Evolutionary conservation across 1,140 invertebrate species (phyloP), one percentile per base, ranked within the genome.

Genomic region (Papilio machaon): DNA sequence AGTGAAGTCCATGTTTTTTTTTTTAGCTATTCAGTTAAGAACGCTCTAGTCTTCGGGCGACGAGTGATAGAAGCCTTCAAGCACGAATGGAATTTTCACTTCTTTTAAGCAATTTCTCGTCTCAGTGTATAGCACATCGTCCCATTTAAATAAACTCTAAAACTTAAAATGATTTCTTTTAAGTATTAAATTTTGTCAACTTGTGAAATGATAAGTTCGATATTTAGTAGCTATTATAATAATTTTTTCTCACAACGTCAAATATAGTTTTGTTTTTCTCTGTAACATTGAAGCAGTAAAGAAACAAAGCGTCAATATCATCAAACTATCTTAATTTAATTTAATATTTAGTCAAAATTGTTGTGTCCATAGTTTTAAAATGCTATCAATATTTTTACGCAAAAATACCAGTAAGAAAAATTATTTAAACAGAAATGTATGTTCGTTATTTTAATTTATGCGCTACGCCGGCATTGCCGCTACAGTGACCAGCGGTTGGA

Each of bases 401-500:
- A 35, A 70, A 67, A 70, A 35, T 70, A 35, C 1, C 30, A 70
- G 60, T 9, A 70, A 70, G 64, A 5, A 35, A 35, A 70, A 70
- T 70, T 70, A 70, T 70, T 70, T 30, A 70, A 70, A 35, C 30
- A 35, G 30, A 35, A 70, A 35, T 43, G 38, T 43, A 43, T 64
- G 19, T 30, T 35, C 64, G 30, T 70, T 70, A 70, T 35, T 70
- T 35, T 70, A 70, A 70, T 70, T 35, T 70, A 70, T 70, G 13
- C 64, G 64, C 30, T 70, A 70, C 30, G 30, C 13, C 11, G 30
- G 64, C 23, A 70, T 38, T 70, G 64, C 23, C 64, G 64, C 23
- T 70, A 70, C 23, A 70, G 64, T 70, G 64, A 70, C 64, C 30
- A 35, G 64, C 30, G 64, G 64, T 70, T 70, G 23, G 64, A 35